Conservation (phyloP, 1,140 invertebrate species). For the Gonioctena quinquepunctata region DNA sequence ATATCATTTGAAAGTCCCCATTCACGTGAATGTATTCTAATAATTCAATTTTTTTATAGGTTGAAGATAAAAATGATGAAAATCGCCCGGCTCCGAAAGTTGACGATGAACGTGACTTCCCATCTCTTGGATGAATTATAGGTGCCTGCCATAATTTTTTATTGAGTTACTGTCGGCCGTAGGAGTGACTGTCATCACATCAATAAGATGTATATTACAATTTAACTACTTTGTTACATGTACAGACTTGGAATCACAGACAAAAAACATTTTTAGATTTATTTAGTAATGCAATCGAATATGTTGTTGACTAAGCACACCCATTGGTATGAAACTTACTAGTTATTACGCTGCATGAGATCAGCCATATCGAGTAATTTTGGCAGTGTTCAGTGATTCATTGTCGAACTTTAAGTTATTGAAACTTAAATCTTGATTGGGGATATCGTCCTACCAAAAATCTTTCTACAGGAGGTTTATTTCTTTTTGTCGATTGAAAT, state of each 20-base stretch:
- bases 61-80: conserved; percentile 39
- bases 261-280: conserved; percentile 23
- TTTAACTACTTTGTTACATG: conserved; percentile 42
- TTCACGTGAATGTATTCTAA: too few species aligned
- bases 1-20: too few species aligned
- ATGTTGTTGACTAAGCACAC: conserved; percentile 36
- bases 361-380: not conserved
- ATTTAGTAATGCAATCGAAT: conserved; percentile 10
- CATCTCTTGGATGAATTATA: conserved; percentile 76
- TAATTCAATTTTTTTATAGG: conserved; percentile 32
- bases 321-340: conserved; percentile 42
- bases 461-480: not conserved
- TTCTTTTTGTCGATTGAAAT: not conserved
- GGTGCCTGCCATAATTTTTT: conserved; percentile 12
- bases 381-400: too few species aligned
- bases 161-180: conserved; percentile 17
- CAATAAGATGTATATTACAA: conserved; percentile 33
- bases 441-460: not conserved
- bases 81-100: conserved; percentile 84
- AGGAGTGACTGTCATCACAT: conserved; percentile 23
- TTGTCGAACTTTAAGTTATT: too few species aligned
- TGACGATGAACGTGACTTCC: conserved; percentile 94
- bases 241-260: conserved; percentile 35
- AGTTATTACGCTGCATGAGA: conserved; percentile 47
- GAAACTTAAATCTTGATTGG: too few species aligned